Percentiles rank a stretch among this genome's conserved stretches.
These are phyloP conservation scores for Polypterus senegalus DNA, from an alignment of 2,113 vertebrate species.

Conservation along the genomic window DNA sequence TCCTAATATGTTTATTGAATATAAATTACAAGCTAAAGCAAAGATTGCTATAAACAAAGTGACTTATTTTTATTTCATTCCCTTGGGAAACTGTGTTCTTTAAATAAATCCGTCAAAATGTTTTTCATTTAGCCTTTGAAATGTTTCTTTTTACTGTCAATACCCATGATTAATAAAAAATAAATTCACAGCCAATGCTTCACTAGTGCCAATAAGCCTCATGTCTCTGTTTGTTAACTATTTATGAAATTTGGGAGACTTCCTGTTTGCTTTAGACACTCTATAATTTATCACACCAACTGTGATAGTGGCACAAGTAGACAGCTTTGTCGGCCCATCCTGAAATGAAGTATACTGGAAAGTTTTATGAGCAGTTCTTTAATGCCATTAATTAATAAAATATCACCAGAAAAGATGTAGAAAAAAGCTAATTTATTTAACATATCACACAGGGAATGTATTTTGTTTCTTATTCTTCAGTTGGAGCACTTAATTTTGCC, in stretches of 20 bases:
- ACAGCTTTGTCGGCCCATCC: slow-evolving; percentile 32
- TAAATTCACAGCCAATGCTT: slow-evolving; percentile 54
- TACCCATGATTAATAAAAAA: slow-evolving; percentile 65
- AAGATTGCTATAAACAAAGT: too few relatives aligned
- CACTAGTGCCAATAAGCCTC: slow-evolving; percentile 56
- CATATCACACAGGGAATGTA: too few relatives aligned
- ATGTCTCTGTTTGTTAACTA: slow-evolving; percentile 62
- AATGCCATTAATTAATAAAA: too few relatives aligned
- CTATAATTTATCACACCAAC: slow-evolving; percentile 55
- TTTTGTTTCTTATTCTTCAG: too few relatives aligned
- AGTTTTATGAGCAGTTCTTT: too few relatives aligned
- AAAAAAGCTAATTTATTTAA: too few relatives aligned
- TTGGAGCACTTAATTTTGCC: too few relatives aligned
- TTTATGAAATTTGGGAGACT: slow-evolving; percentile 44
- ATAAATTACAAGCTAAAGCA: too few relatives aligned
- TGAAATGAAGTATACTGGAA: not conserved
- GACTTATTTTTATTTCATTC: too few relatives aligned
- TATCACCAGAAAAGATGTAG: too few relatives aligned
- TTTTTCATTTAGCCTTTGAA: slow-evolving; percentile 2
- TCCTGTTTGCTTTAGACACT: slow-evolving; percentile 38
- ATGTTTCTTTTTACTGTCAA: slow-evolving; percentile 42
- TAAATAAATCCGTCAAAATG: slow-evolving; percentile 16
- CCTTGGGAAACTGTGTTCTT: slow-evolving; percentile 18
- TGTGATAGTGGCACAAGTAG: slow-evolving; percentile 40
- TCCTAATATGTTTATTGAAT: too few relatives aligned